Percentiles rank a stretch among this genome's conserved stretches.
Evolutionary conservation across 2,797 vertebrate species (phyloP).

Genomic region (Spea hammondii): DNA sequence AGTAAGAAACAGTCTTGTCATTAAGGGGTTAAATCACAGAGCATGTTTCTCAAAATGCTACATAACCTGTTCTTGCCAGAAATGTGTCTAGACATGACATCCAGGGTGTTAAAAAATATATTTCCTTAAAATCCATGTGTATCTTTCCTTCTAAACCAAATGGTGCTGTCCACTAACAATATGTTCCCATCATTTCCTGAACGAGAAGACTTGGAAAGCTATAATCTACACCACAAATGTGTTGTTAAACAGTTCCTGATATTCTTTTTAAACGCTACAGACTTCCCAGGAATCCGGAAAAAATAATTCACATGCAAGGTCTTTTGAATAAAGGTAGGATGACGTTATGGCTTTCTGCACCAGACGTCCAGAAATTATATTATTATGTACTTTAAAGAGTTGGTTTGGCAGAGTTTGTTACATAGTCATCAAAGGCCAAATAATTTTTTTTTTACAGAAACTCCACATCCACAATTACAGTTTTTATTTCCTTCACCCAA

Average conservation of each 20-base stretch:
- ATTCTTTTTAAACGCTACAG: conserved; percentile 78
- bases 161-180: conserved; percentile 68
- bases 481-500: conserved; percentile 38
- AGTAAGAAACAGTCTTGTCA: too few species aligned
- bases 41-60: conserved; percentile 27
- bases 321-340: conserved; percentile 71
- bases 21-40: too few species aligned
- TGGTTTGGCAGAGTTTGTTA: conserved; percentile 47
- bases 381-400: conserved; percentile 37
- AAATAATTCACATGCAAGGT: conserved; percentile 72
- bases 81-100: conserved; percentile 45
- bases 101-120: conserved; percentile 54
- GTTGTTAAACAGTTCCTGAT: conserved; percentile 79
- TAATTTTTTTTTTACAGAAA: conserved; percentile 9
- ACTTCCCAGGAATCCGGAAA: conserved; percentile 80
- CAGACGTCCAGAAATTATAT: conserved; percentile 63
- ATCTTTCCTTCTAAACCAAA: conserved; percentile 58
- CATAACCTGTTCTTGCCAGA: conserved; percentile 36
- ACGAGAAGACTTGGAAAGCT: conserved; percentile 70
- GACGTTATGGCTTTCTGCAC: conserved; percentile 65
- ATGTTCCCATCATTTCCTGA: conserved; percentile 75
- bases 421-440: conserved; percentile 55
- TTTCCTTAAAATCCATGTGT: conserved; percentile 59
- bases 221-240: conserved; percentile 73
- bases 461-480: conserved; percentile 32